phyloP scores from a whole-genome alignment of 2,113 vertebrate species.

The Sminthopsis crassicaudata region DNA sequence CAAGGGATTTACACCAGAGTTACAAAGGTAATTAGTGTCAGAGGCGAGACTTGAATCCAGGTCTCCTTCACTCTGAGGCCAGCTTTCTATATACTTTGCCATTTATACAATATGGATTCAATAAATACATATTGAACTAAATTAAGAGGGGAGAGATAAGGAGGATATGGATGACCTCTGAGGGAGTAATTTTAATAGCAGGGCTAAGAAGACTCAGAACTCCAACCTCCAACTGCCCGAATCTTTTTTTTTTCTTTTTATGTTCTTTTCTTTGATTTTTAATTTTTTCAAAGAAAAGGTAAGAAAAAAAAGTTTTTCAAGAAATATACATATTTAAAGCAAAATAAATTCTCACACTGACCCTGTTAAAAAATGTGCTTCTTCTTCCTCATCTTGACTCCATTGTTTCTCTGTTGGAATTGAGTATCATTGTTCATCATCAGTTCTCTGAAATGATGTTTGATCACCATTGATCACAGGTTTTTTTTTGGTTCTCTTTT shows the following conservation, averaged over 20 bases:
- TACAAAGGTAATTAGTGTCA: neutral
- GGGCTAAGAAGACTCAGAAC: too few species aligned
- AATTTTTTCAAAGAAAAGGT: neutral
- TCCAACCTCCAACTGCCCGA: neutral
- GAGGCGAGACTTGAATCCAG: neutral
- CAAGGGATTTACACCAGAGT: neutral
- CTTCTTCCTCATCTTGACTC: too few species aligned
- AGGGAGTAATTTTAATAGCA: neutral
- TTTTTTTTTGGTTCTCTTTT: too few species aligned
- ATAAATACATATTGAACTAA: neutral
- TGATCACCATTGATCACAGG: too few species aligned
- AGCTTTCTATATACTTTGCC: neutral
- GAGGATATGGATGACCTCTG: neutral
- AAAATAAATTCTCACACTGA: too few species aligned
- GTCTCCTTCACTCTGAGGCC: neutral
- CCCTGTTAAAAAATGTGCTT: too few species aligned
- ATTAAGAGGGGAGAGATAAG: neutral
- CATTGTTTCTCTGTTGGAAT: too few species aligned
- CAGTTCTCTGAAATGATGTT: too few species aligned
- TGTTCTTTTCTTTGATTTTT: neutral
- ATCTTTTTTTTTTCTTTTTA: neutral
- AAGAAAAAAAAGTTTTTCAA: too few species aligned
- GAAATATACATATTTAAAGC: too few species aligned
- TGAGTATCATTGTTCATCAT: too few species aligned
- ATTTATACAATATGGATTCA: neutral